phyloP scores from a whole-genome alignment of 2,113 vertebrate genomes.

The Anolis sagrei region DNA sequence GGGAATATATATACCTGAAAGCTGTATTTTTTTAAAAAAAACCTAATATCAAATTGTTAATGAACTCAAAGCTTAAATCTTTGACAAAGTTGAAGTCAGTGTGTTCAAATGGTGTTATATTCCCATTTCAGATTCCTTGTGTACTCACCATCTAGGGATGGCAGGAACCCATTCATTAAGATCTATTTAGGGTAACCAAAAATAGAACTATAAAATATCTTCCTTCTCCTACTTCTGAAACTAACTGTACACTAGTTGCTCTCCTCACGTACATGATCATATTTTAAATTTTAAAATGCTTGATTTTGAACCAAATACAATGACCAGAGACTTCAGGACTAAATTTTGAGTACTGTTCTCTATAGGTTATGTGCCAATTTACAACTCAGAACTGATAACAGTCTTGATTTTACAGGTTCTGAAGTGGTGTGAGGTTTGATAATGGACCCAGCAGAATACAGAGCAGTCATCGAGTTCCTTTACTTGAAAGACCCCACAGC shows the following conservation, averaged over 20 bases:
- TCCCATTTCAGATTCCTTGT: too few species aligned
- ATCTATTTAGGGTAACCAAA: conserved; percentile 1
- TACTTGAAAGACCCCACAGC: too few species aligned
- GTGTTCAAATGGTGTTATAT: not conserved
- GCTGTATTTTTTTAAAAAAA: conserved; percentile 58
- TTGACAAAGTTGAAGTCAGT: conserved; percentile 15
- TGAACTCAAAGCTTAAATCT: conserved; percentile 46
- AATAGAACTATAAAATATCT: not conserved
- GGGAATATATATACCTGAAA: conserved; percentile 56
- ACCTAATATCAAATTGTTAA: conserved; percentile 52
- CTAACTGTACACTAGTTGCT: not conserved
- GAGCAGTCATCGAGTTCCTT: too few species aligned
- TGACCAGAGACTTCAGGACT: conserved; percentile 29
- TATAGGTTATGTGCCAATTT: too few species aligned
- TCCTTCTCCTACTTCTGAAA: conserved; percentile 11
- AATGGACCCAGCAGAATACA: too few species aligned
- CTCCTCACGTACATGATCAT: not conserved
- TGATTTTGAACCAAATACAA: conserved; percentile 28
- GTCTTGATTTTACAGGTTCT: too few species aligned
- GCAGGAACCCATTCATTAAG: conserved; percentile 12
- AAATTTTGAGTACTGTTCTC: not conserved
- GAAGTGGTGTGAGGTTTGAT: too few species aligned
- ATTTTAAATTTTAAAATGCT: conserved; percentile 19
- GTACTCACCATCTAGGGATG: not conserved
- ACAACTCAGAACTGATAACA: too few species aligned